These are phyloP conservation scores for Lampropteryx suffumata DNA, from an alignment of 2,888 invertebrate genomes.

Conservation along the genomic window DNA sequence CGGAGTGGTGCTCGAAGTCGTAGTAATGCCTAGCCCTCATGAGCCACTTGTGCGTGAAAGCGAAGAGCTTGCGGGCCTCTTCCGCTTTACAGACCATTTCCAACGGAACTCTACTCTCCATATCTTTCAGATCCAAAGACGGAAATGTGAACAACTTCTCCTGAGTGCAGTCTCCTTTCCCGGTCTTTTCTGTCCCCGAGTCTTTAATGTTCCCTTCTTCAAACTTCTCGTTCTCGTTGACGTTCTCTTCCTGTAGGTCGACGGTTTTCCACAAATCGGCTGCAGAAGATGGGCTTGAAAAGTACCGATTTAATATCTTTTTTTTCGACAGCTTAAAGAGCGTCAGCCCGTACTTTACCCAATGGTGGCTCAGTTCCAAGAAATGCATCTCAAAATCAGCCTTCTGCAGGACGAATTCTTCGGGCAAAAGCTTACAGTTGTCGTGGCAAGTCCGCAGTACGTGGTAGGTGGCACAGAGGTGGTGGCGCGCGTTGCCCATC, in stretches of 20 bases:
- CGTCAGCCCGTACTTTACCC: slow-evolving; percentile 84
- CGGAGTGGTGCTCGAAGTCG: slow-evolving; percentile 81
- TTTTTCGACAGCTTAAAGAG: slow-evolving; percentile 82
- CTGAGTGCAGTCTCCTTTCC: slow-evolving; percentile 55
- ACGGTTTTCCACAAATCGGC: slow-evolving; percentile 69
- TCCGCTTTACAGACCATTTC: slow-evolving; percentile 56
- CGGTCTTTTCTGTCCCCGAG: slow-evolving; percentile 57
- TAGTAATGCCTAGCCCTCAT: slow-evolving; percentile 83
- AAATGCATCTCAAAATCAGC: slow-evolving; percentile 72
- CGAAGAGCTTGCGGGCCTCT: slow-evolving; percentile 79
- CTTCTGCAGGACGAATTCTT: slow-evolving; percentile 66
- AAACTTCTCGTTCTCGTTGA: slow-evolving; percentile 41
- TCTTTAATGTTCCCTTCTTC: slow-evolving; percentile 67
- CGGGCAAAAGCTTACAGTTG: slow-evolving; percentile 72
- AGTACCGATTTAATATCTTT: slow-evolving; percentile 64
- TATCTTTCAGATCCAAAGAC: slow-evolving; percentile 61
- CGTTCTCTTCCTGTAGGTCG: slow-evolving; percentile 49
- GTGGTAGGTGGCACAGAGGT: slow-evolving; percentile 84
- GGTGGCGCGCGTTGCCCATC: slow-evolving; percentile 82
- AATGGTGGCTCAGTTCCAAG: slow-evolving; percentile 81
- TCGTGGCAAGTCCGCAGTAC: slow-evolving; percentile 82
- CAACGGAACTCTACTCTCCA: slow-evolving; percentile 61
- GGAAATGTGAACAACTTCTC: slow-evolving; percentile 62
- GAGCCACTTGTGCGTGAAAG: slow-evolving; percentile 83
- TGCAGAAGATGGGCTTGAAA: slow-evolving; percentile 57